Conservation (phyloP, 2,888 invertebrate species). For the Linnaemya vulpina region DNA sequence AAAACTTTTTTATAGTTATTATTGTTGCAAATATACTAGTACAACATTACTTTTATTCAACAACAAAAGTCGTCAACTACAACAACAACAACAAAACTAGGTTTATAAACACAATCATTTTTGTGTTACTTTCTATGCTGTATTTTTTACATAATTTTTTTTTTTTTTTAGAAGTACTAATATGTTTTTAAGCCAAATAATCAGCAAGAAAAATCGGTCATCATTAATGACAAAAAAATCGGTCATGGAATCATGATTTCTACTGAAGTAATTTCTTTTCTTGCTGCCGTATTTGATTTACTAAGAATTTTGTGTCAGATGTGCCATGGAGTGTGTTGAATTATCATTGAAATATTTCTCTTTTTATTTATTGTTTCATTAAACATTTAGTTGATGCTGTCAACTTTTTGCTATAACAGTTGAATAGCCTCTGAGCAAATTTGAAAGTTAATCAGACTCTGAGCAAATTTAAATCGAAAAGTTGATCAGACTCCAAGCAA, state of each 20-base stretch:
- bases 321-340: conserved; percentile 18
- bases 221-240: conserved; percentile 56
- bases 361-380: conserved; percentile 1
- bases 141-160: conserved; percentile 4
- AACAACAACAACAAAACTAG: conserved; percentile 52
- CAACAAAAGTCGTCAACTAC: conserved; percentile 31
- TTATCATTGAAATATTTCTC: not conserved
- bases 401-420: not conserved
- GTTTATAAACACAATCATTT: conserved; percentile 38
- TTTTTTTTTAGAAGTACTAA: conserved; percentile 8
- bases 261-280: conserved; percentile 18
- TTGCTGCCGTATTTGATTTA: conserved; percentile 9
- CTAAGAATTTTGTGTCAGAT: conserved; percentile 7
- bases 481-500: not conserved
- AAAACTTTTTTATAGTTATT: conserved; percentile 51
- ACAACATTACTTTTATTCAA: conserved; percentile 15
- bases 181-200: conserved; percentile 55
- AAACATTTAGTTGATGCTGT: conserved; percentile 7
- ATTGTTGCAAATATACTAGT: conserved; percentile 22
- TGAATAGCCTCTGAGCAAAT: no score
- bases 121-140: conserved; percentile 4
- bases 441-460: not conserved
- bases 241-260: conserved; percentile 59
- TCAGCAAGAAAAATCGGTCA: conserved; percentile 66
- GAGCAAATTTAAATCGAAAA: not conserved